phyloP scores from a whole-genome alignment of 2,113 vertebrate genomes.

The Nettapus auritus region DNA sequence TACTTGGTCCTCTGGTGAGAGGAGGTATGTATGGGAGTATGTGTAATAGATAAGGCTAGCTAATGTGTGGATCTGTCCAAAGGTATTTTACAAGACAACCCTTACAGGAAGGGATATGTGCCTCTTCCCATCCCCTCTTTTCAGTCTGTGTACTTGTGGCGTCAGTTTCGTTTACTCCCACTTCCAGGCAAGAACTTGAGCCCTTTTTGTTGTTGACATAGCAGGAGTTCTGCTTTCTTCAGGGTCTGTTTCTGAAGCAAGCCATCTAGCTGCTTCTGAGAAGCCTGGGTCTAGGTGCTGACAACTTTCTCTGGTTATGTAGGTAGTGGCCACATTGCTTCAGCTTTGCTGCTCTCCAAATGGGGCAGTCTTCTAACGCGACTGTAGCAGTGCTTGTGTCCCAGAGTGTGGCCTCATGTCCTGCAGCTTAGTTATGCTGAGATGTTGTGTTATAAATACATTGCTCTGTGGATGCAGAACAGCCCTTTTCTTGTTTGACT shows the following conservation, averaged over 20 bases:
- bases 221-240: neutral
- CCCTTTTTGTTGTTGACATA: neutral
- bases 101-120: neutral
- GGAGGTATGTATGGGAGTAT: neutral
- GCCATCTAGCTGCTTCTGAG: neutral
- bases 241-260: neutral
- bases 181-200: neutral
- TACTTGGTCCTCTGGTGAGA: neutral
- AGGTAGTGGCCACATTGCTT: neutral
- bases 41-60: neutral
- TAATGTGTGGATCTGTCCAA: neutral
- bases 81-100: neutral
- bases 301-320: neutral
- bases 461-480: neutral
- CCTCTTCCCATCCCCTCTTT: neutral
- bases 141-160: accelerated
- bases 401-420: neutral
- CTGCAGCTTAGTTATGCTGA: neutral
- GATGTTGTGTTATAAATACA: neutral
- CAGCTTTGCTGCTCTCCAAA: neutral
- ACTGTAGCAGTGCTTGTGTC: neutral
- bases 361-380: neutral
- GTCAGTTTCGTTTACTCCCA: neutral
- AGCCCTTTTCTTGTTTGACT: neutral
- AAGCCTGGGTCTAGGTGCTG: neutral